Evolutionary conservation across 2,797 vertebrate genomes (phyloP).

Genomic region (Nyctalus aviator): DNA sequence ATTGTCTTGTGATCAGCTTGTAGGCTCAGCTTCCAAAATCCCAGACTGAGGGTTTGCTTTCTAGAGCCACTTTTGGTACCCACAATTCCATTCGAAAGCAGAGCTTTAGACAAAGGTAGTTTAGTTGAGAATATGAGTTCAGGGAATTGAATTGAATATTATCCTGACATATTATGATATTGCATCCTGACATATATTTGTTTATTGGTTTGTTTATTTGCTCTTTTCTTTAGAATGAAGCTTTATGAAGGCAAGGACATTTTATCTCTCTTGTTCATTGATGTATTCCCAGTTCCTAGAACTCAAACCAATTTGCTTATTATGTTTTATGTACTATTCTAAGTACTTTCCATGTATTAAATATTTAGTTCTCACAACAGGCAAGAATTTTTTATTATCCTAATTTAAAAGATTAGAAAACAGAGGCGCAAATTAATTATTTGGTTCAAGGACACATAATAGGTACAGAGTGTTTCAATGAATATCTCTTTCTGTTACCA

Average conservation of each 20-base stretch:
- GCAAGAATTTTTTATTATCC: background rate
- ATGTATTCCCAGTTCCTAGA: background rate
- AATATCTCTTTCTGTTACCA: background rate
- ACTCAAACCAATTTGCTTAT: background rate
- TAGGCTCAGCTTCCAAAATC: background rate
- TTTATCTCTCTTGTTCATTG: background rate
- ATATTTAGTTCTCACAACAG: background rate
- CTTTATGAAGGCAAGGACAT: background rate
- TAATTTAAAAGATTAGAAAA: slow-evolving; percentile 21
- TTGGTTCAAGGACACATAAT: background rate
- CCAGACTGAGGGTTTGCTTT: background rate
- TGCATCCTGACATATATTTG: background rate
- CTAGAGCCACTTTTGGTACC: background rate
- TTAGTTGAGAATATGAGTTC: background rate
- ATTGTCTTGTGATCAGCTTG: background rate
- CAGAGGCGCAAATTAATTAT: background rate
- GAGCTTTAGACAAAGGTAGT: background rate
- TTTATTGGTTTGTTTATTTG: background rate
- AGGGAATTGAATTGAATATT: background rate
- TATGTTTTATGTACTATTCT: background rate
- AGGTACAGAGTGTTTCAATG: background rate
- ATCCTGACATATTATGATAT: background rate
- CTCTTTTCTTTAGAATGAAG: background rate
- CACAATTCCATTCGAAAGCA: background rate
- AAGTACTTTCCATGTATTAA: background rate